Evolutionary conservation across 2,113 vertebrate species (phyloP).

Genomic region (Atherinomorus stipes): DNA sequence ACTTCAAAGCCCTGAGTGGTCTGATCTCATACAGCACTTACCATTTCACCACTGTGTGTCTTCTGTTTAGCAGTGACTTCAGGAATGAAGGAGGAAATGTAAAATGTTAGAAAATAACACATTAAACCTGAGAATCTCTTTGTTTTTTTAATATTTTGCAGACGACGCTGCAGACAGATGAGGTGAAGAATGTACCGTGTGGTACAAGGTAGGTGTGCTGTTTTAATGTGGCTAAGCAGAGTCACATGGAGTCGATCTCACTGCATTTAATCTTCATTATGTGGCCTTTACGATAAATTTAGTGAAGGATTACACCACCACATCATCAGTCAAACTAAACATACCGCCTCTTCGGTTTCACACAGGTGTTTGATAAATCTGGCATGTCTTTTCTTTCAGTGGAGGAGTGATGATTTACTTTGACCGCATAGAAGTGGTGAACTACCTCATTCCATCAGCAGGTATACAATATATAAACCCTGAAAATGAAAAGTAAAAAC

Average conservation of each 20-base stretch:
- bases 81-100: not conserved
- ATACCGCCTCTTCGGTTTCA: not conserved
- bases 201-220: conserved; percentile 90
- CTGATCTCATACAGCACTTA: not conserved
- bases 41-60: not conserved
- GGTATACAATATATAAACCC: conserved; percentile 76
- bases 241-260: not conserved
- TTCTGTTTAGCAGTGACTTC: not conserved
- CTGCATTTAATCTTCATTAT: not conserved
- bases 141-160: conserved; percentile 66
- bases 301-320: not conserved
- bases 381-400: conserved; percentile 71
- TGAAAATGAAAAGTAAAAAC: not conserved
- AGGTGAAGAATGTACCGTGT: conserved; percentile 98
- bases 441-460: conserved; percentile 91
- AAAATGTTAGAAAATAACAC: not conserved
- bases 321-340: not conserved
- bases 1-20: not conserved
- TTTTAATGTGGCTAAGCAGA: conserved; percentile 4
- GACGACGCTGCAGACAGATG: conserved; percentile 97
- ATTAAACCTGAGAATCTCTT: not conserved
- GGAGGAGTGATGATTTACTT: conserved; percentile 99
- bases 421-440: conserved; percentile 98
- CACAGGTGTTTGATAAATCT: conserved; percentile 3
- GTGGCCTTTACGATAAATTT: no score